Evolutionary conservation across 2,888 invertebrate genomes (phyloP), one percentile per base, ranked within the genome.

Genomic region (Acanthosepion pharaonis): DNA sequence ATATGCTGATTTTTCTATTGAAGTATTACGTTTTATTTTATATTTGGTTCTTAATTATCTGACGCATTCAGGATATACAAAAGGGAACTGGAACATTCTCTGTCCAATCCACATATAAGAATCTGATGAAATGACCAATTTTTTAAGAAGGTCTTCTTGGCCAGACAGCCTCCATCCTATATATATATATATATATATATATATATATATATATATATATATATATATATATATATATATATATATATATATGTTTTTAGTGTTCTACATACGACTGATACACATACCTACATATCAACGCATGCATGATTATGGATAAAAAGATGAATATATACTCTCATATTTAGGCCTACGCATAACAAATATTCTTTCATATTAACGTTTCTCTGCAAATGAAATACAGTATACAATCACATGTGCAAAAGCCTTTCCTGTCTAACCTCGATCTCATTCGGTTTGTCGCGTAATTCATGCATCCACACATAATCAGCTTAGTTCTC

Each of bases 381-480:
- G 78, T 78, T 78, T n/a, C n/a, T 33, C 15, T 78, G 78, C 78
- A 78, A 59, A 20, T 59, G 23, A 59, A 20, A 59, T 59, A 23
- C 59, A 59, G 0, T 23, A 15, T n/a, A n/a, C 11, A 78, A 33
- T n/a, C n/a, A 33, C 9, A 78, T 78, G n/a, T 78, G 78, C n/a
- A 78, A 78, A 78, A 33, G n/a, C n/a, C 78, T 33, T 33, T n/a
- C 78, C 78, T 15, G n/a, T 78, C 78, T 33, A 33, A n/a, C 78
- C 23, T n/a, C 78, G 33, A 78, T 78, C 78, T 78, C 78, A n/a
- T 33, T 78, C 18, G 78, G 78, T n/a, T 78, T 78, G 78, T 78
- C 78, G n/a, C 78, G 78, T 78, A 78, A n/a, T 78, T 78, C 78
- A 78, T 78, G 78, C 78, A 78, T 78, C 78, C 78, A 78, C 78